Evolutionary conservation across 2,113 vertebrate species (phyloP).

Genomic region (Nipponia nippon): DNA sequence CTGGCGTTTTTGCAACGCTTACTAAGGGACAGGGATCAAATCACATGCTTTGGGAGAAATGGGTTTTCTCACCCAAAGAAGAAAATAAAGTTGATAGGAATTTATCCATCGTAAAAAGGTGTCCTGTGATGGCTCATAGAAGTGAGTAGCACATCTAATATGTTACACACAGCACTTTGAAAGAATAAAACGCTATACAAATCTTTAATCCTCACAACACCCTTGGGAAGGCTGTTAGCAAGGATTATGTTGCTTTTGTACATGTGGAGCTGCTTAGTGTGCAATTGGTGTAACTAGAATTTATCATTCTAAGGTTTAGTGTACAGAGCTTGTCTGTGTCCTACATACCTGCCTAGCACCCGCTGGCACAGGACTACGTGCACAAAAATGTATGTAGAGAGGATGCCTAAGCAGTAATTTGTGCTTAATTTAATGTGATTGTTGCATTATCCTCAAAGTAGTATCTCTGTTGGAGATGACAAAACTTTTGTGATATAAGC

Average conservation of each 20-base stretch:
- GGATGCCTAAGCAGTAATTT: not conserved
- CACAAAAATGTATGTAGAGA: not conserved
- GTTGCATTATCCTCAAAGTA: not conserved
- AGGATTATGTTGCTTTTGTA: not conserved
- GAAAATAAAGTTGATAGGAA: not conserved
- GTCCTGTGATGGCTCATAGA: not conserved
- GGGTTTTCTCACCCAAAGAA: not conserved
- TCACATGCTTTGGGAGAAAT: not conserved
- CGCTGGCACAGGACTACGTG: fast-evolving
- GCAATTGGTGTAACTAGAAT: not conserved
- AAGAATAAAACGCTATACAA: not conserved
- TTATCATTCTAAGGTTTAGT: not conserved
- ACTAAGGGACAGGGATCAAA: not conserved
- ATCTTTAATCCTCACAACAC: not conserved
- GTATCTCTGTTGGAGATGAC: not conserved
- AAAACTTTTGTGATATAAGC: not conserved
- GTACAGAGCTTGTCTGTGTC: not conserved
- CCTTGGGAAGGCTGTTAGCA: not conserved
- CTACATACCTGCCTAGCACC: not conserved
- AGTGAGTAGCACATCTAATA: not conserved
- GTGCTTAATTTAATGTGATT: not conserved
- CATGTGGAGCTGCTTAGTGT: not conserved
- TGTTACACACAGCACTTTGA: not conserved
- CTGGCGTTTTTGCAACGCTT: not conserved
- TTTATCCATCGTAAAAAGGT: not conserved